Conservation (phyloP, 2,888 invertebrate genomes). For the Lycophotia porphyrea region DNA sequence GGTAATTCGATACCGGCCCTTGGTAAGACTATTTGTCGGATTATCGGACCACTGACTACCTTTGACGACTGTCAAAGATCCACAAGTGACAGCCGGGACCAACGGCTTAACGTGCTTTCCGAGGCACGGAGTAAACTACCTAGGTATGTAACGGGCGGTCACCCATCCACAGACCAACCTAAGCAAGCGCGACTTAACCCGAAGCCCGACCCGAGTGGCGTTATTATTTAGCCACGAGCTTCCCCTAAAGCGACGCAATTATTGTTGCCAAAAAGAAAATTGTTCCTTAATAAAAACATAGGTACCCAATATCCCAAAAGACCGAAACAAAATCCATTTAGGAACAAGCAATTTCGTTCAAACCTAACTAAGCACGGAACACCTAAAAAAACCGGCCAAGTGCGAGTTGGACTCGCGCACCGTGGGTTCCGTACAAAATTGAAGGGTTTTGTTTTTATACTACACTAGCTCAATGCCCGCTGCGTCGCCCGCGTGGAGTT, state of each 20-base stretch:
- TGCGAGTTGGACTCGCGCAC: no score
- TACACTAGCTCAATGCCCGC: no score
- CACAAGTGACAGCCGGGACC: neutral
- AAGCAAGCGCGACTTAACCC: neutral
- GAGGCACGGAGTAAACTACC: no score
- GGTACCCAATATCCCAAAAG: neutral
- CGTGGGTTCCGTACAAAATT: no score
- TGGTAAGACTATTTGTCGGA: neutral
- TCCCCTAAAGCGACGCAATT: neutral
- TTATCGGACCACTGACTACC: neutral
- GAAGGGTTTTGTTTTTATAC: no score
- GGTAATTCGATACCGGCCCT: no score
- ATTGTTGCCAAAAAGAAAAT: neutral
- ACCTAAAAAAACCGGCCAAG: slow-evolving; percentile 1
- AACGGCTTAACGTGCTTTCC: no score
- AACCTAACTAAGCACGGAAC: slow-evolving; percentile 24
- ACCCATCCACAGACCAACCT: neutral
- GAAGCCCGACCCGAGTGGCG: neutral
- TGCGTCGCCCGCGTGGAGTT: no score
- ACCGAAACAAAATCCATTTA: neutral
- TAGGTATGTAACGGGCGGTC: no score
- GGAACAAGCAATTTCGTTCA: slow-evolving; percentile 7
- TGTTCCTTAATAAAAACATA: neutral
- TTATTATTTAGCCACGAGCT: neutral
- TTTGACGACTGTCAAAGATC: neutral